These are phyloP conservation scores for Lophotis ruficrista DNA, from an alignment of 2,113 vertebrate genomes.

Conservation along the genomic window DNA sequence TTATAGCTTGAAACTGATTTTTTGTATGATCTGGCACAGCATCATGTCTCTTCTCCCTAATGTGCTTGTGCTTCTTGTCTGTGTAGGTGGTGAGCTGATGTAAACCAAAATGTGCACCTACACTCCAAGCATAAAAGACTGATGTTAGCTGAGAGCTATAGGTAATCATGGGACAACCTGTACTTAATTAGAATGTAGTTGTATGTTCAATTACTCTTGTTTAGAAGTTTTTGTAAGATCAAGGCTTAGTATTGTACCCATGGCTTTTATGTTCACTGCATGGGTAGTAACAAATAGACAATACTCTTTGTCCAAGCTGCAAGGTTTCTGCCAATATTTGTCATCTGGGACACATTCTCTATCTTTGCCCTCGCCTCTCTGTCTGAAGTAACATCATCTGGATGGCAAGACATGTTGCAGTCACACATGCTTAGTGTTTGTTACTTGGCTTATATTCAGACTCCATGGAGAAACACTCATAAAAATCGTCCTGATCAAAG, in stretches of 20 bases:
- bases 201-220: background rate
- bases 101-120: background rate
- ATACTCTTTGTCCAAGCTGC: slow-evolving; percentile 34
- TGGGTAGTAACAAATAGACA: slow-evolving; percentile 24
- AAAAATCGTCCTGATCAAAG: slow-evolving; percentile 48
- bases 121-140: background rate
- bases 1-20: background rate
- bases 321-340: slow-evolving; percentile 45
- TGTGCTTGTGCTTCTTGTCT: background rate
- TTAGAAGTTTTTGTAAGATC: background rate
- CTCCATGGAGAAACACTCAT: background rate
- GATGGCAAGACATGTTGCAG: background rate
- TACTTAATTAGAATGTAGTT: background rate
- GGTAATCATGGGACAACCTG: background rate
- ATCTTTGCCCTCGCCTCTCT: slow-evolving; percentile 11
- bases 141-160: background rate
- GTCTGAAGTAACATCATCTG: slow-evolving; percentile 23
- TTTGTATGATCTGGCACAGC: background rate
- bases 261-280: background rate
- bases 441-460: slow-evolving; percentile 43
- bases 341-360: slow-evolving; percentile 50
- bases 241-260: background rate
- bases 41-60: background rate
- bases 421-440: slow-evolving; percentile 52
- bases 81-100: background rate